Evolutionary conservation across 2,888 invertebrate genomes (phyloP), one percentile per base, ranked within the genome.

Genomic region (Sinotaia quadrata): DNA sequence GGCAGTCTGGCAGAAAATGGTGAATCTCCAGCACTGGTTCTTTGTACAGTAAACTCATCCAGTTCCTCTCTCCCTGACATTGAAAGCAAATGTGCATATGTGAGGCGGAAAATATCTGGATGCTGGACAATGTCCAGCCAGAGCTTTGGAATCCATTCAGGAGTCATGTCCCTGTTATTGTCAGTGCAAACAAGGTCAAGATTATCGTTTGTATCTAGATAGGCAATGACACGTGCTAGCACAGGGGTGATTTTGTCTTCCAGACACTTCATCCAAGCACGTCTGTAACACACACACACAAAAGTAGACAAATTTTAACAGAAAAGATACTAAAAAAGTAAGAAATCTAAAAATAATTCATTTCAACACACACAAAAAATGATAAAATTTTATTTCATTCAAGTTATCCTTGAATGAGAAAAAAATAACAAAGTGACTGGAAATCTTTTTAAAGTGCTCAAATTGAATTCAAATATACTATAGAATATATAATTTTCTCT

Each of bases 171-270:
- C 12, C 21, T 58, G 2, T 37, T 29, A 1, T 34, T 37, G 4
- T 62, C 54, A 4, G 63, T 52, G 27, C 51, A 47, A 24, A 84
- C 58, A 33, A 84, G 68, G 37, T 83, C 81, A 56, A 86, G 74
- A 74, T 85, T 85, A 44, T 71, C 61, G 71, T 85, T 82, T 34
- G 81, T 82, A 72, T 85, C 85, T 27, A 81, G 69, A 65, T 75
- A 78, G n/a, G 84, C 81, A 18, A 85, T 72, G 7, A 85, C 75
- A 8, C 81, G 81, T 60, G 84, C 84, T 54, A 86, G 71, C 4
- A 84, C 72, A 7, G 84, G 84, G 15, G 77, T 75, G 21, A 85
- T 71, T 69, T 83, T 82, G 31, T 73, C 69, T 65, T 83, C 82
- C 29, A 86, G 65, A 36, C 75, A 80, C 66, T 81, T 79, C 52